Percentiles rank a stretch among this genome's conserved stretches.
Evolutionary conservation across 2,797 vertebrate genomes (phyloP).

Genomic region (Cuniculus paca): DNA sequence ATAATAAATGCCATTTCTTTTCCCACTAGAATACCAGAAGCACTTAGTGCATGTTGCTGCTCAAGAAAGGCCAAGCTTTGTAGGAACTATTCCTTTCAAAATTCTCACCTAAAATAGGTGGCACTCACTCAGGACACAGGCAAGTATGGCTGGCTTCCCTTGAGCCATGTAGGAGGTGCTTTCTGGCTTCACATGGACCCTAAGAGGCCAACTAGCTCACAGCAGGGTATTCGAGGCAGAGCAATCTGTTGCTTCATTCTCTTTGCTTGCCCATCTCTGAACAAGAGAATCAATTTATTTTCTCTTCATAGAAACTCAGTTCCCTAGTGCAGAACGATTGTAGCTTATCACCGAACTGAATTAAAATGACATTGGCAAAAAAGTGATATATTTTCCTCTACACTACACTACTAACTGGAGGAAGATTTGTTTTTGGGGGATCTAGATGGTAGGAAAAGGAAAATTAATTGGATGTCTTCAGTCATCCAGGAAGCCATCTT

Average conservation of each 20-base stretch:
- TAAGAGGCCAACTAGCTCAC: background rate
- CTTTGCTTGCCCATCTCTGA: background rate
- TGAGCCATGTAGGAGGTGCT: background rate
- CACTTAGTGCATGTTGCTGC: background rate
- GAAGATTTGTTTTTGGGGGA: conserved; percentile 29
- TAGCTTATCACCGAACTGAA: conserved; percentile 60
- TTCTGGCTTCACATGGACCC: background rate
- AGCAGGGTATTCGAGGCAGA: background rate
- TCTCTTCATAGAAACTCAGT: conserved; percentile 50
- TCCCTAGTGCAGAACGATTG: conserved; percentile 30
- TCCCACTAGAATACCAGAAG: background rate
- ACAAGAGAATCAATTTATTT: conserved; percentile 39
- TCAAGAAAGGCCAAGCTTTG: background rate
- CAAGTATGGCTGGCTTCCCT: background rate
- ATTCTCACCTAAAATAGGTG: background rate
- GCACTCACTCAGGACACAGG: background rate
- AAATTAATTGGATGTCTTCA: background rate
- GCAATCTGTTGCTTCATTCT: background rate
- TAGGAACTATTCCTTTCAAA: conserved; percentile 24
- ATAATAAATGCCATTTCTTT: background rate
- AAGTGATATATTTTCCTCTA: conserved; percentile 1
- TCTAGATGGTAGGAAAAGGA: background rate
- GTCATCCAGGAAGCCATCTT: background rate
- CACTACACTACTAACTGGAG: background rate
- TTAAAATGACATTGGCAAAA: conserved; percentile 60